These are phyloP conservation scores for Macrosteles quadrilineatus DNA, from an alignment of 1,140 invertebrate species.

Conservation along the genomic window DNA sequence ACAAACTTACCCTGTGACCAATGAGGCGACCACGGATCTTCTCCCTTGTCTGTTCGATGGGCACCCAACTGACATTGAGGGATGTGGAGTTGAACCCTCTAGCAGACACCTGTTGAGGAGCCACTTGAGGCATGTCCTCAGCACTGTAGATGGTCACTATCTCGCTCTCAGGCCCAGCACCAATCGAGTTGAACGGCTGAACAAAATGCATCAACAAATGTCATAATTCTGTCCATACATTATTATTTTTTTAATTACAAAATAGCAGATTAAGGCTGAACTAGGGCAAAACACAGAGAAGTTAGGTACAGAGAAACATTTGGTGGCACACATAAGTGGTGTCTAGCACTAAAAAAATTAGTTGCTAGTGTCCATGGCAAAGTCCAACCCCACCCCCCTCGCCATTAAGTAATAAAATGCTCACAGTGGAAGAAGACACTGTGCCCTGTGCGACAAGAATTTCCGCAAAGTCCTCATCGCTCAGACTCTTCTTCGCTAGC, in stretches of 20 bases:
- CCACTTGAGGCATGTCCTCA: conserved; percentile 92
- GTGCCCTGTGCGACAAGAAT: too few species aligned
- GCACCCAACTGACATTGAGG: conserved; percentile 89
- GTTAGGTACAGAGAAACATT: too few species aligned
- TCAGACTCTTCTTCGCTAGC: too few species aligned
- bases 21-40: conserved; percentile 86
- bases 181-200: conserved; percentile 79
- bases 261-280: not conserved
- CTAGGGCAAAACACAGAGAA: not conserved
- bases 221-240: too few species aligned
- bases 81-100: conserved; percentile 86
- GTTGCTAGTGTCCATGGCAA: too few species aligned
- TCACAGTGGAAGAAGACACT: too few species aligned
- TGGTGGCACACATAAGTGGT: too few species aligned
- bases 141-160: conserved; percentile 82
- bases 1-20: conserved; percentile 73
- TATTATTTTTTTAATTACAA: not conserved
- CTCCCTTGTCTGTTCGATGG: conserved; percentile 82
- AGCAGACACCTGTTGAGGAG: conserved; percentile 79
- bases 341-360: too few species aligned
- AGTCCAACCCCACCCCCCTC: too few species aligned
- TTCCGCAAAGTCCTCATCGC: too few species aligned
- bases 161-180: conserved; percentile 79
- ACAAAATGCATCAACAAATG: conserved; percentile 35
- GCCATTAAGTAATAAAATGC: too few species aligned